phyloP scores from a whole-genome alignment of 2,113 vertebrate species.

The Hippoglossus stenolepis region DNA sequence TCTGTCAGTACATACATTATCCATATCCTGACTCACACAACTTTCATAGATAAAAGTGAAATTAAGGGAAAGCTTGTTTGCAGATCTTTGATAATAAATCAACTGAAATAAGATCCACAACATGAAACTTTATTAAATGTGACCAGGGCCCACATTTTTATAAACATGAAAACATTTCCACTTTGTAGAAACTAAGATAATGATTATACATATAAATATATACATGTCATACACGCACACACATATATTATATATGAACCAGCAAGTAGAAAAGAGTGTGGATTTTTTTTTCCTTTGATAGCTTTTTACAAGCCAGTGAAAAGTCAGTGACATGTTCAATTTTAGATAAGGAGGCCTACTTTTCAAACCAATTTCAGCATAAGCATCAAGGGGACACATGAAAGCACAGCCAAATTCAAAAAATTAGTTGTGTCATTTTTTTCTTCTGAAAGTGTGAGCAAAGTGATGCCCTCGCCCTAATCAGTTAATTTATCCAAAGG shows the following conservation, averaged over 20 bases:
- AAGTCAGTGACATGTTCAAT: constrained; percentile 58
- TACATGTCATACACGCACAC: background rate
- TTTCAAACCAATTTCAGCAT: constrained; percentile 59
- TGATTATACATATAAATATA: background rate
- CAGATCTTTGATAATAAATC: too few species aligned
- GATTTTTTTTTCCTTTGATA: background rate
- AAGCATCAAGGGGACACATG: constrained; percentile 37
- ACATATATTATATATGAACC: background rate
- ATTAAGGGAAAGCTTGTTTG: background rate
- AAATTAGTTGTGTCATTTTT: constrained; percentile 28
- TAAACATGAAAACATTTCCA: background rate
- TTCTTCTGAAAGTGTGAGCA: constrained; percentile 5
- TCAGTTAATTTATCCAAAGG: constrained; percentile 20
- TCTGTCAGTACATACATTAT: constrained; percentile 1
- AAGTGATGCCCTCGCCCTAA: constrained; percentile 13
- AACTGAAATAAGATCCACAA: background rate
- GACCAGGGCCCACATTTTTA: background rate
- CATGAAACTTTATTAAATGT: background rate
- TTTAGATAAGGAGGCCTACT: constrained; percentile 65
- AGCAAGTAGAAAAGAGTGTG: constrained; percentile 24
- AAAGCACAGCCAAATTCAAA: constrained; percentile 42
- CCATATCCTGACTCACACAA: background rate
- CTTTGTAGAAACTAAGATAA: too few species aligned
- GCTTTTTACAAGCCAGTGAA: constrained; percentile 48
- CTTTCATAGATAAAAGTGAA: background rate